Base-by-base conservation (phyloP, 1,140 invertebrate species). In the Paramacrobiotus metropolitanus region DNA sequence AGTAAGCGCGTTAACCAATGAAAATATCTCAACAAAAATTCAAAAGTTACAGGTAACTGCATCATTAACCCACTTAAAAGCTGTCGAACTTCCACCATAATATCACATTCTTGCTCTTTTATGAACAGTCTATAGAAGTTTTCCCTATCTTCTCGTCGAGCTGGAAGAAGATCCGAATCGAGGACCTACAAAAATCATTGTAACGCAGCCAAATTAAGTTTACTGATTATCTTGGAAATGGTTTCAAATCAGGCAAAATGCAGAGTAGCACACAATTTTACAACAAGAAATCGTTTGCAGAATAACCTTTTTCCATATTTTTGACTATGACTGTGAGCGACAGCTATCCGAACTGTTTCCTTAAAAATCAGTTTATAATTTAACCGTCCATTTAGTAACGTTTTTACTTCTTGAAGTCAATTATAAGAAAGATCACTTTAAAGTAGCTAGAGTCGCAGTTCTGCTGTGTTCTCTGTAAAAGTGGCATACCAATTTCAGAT, bases 21-120 rank as follows among this genome's bases (percentile, higher is more conserved):
- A 9, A n/a, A 40, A 40, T 9, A n/a, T 9, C 9, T 40, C 34
- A 40, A 9, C 34, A 40, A 0, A 20, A 15, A 20, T 55, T 55
- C 48, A 55, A 55, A 28, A 55, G n/a, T n/a, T n/a, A n/a, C n/a
- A n/a, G n/a, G n/a, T n/a, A n/a, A n/a, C n/a, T n/a, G n/a, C n/a
- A n/a, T n/a, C n/a, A n/a, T n/a, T n/a, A n/a, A n/a, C 48, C 4
- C 28, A 55, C 48, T 55, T 4, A 55, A 24, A 15, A 55, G 24
- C 28, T 55, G 48, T 28, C 48, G 48, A 9, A 55, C 15, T 9
- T 55, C 48, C 15, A 55, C 15, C 4, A 15, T 20, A 15, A 24
- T 55, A 24, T 55, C 48, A 9, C 48, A 9, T 55, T 55, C 48
- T 55, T 55, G 48, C 24, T 55, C 48, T 55, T 55, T 55, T 24